A percentile compares a stretch with the other conserved stretches of the same genome.
These are phyloP conservation scores for Channa maculata DNA, from an alignment of 2,113 vertebrate genomes.

Conservation along the genomic window DNA sequence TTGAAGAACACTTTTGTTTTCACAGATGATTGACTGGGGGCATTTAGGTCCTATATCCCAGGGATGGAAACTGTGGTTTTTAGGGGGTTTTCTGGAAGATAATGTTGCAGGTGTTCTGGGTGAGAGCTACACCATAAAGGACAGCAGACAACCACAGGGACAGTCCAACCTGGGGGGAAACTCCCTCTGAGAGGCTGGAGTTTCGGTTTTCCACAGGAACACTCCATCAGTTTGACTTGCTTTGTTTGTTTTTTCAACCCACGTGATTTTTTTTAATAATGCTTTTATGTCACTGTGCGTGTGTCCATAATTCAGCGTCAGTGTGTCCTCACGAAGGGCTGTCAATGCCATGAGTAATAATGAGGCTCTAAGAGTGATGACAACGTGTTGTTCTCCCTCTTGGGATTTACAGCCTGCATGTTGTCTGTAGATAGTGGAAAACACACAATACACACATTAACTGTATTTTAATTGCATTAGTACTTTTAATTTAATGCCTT, in stretches of 20 bases:
- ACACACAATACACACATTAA: conserved; percentile 36
- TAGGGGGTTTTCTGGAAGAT: conserved; percentile 60
- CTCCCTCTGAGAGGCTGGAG: conserved; percentile 41
- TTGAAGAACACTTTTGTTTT: conserved; percentile 38
- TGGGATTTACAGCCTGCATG: conserved; percentile 34
- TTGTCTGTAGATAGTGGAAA: conserved; percentile 44
- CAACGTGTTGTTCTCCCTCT: conserved; percentile 39
- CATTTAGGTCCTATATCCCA: conserved; percentile 52
- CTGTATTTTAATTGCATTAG: conserved; percentile 27
- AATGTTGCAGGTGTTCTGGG: conserved; percentile 57
- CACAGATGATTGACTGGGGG: conserved; percentile 6
- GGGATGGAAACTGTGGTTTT: conserved; percentile 39
- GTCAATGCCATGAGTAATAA: conserved; percentile 42
- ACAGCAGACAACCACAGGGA: conserved; percentile 37
- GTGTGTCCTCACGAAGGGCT: conserved; percentile 31
- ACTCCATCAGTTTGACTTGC: conserved; percentile 41
- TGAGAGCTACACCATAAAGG: conserved; percentile 20
- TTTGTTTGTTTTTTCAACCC: conserved; percentile 26
- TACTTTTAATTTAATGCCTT: conserved; percentile 35
- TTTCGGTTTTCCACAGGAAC: conserved; percentile 21
- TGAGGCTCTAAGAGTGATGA: conserved; percentile 45
- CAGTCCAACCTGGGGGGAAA: conserved; percentile 49
- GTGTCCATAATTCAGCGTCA: conserved; percentile 37
- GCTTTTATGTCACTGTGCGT: conserved; percentile 35
- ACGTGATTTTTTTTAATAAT: conserved; percentile 23